Evolutionary conservation across 2,888 invertebrate species (phyloP).

Genomic region (Blomia tropicalis): DNA sequence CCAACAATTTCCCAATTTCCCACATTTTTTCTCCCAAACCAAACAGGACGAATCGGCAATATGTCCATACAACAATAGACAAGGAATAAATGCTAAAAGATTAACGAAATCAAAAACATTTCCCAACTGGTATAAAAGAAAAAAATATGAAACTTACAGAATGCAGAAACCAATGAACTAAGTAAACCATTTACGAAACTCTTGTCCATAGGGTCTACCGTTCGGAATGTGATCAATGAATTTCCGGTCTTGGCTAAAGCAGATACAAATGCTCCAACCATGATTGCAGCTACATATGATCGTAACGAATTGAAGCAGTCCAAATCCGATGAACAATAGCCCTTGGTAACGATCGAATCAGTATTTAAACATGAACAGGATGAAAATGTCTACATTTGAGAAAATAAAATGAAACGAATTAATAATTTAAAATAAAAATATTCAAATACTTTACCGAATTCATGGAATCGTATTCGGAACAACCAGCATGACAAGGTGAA

Average conservation of each 20-base stretch:
- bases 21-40: constrained; percentile 48
- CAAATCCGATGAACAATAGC: not conserved
- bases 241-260: not conserved
- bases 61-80: constrained; percentile 52
- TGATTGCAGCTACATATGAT: not conserved
- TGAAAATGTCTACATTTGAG: too few species aligned
- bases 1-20: constrained; percentile 48
- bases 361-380: too few species aligned
- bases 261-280: not conserved
- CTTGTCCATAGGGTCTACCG: not conserved
- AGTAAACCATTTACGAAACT: not conserved
- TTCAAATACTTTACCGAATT: not conserved
- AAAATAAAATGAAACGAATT: too few species aligned
- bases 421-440: too few species aligned
- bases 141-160: not conserved
- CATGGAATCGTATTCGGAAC: constrained; percentile 23
- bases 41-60: constrained; percentile 53
- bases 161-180: not conserved
- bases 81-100: constrained; percentile 43
- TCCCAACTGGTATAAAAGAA: not conserved
- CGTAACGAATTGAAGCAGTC: not conserved
- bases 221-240: not conserved
- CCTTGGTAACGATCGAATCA: not conserved
- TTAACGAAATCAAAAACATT: not conserved
- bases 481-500: constrained; percentile 58